Percentiles rank a stretch among this genome's conserved stretches.
phyloP scores from a whole-genome alignment of 2,888 invertebrate genomes.

The Xanthia icteritia region DNA sequence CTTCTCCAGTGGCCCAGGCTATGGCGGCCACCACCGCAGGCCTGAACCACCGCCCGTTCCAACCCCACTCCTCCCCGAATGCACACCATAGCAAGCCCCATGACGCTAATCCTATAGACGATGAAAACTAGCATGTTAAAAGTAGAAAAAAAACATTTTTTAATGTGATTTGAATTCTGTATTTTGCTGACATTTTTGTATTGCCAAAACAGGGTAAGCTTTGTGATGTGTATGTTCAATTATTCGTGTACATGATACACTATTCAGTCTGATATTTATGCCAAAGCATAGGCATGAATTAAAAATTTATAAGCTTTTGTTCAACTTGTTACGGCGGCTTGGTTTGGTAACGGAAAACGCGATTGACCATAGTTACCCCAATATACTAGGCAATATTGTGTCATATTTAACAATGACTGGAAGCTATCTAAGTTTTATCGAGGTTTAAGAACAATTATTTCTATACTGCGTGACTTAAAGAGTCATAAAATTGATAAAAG shows the following conservation, averaged over 20 bases:
- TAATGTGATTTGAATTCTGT: not conserved
- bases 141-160: not conserved
- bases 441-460: not conserved
- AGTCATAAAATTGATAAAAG: slow-evolving; percentile 10
- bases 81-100: slow-evolving; percentile 83
- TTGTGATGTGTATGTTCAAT: not conserved
- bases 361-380: not conserved
- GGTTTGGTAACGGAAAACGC: slow-evolving; percentile 22
- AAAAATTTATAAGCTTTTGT: slow-evolving; percentile 41
- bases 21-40: slow-evolving; percentile 74
- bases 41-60: slow-evolving; percentile 82
- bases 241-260: not conserved
- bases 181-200: not conserved
- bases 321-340: slow-evolving; percentile 42
- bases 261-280: slow-evolving; percentile 9
- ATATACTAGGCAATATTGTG: not conserved
- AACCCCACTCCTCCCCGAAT: slow-evolving; percentile 81
- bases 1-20: slow-evolving; percentile 81
- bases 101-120: slow-evolving; percentile 75
- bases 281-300: slow-evolving; percentile 31
- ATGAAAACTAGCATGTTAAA: not conserved
- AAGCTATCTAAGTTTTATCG: not conserved
- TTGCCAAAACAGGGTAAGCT: not conserved
- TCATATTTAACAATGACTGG: not conserved
- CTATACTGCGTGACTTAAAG: not conserved